Base-by-base conservation (phyloP, 2,888 invertebrate genomes). In the Chalcis sispes region DNA sequence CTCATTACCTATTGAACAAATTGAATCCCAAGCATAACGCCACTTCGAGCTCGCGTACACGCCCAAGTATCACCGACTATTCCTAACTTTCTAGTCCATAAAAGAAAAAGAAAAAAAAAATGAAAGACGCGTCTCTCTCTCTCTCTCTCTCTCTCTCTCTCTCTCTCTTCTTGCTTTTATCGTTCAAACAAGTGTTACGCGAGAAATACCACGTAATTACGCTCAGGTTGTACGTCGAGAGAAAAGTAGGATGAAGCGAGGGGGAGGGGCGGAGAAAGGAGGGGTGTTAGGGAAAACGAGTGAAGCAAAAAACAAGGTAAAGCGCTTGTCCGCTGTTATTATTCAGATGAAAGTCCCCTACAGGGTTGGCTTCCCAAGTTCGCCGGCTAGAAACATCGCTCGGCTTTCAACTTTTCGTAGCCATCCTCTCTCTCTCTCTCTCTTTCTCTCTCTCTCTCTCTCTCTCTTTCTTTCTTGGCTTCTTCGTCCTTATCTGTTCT, bases 131-230 rank as follows among this genome's bases (percentile, higher is more conserved):
- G n/a, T n/a, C 8, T 8, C 15, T 42, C 42, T 42, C 42, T 32
- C 32, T 46, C 48, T 36, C 50, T 20, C 40, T 54, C 8, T 8
- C 15, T 42, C 8, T 8, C 15, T 42, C 42, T 42, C 42, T 32
- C 32, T 46, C 48, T 36, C 50, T 20, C 40, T 54, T 2, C 67
- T 32, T 27, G 32, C 65, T 66, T 65, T 72, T 77, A 77, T 72
- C 72, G 72, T 58, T 67, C 67, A 50, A 72, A 67, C 72, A 56
- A 77, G 76, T 69, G 72, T 77, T 72, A 32, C 64, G 56, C 58
- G 40, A 69, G 69, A 69, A 46, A 56, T 48, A 62, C n/a, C 69
- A n/a, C 61, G 66, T 62, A 56, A 69, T 74, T 69, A 74, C 54
- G 23, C 73, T 27, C 23, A 52, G 8, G 23, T 42, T 23, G 36